phyloP scores from a whole-genome alignment of 2,888 invertebrate species.

The Chrysolina haemoptera region DNA sequence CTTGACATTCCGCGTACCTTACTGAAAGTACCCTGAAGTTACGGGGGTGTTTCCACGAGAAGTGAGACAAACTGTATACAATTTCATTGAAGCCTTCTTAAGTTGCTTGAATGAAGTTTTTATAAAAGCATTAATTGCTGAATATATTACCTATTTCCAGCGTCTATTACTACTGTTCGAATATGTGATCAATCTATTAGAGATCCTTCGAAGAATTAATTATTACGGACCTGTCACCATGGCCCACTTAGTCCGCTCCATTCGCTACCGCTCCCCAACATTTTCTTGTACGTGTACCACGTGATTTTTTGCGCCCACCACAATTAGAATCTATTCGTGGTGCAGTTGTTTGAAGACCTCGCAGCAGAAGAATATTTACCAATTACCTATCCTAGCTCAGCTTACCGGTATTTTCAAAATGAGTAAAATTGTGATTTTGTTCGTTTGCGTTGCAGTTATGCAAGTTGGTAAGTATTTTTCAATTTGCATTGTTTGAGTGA shows the following conservation, averaged over 20 bases:
- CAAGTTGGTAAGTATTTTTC: conserved; percentile 37
- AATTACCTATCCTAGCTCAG: neutral
- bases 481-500: neutral
- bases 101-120: too few species aligned
- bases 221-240: conserved; percentile 10
- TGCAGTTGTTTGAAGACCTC: neutral
- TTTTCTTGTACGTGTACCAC: conserved; percentile 15
- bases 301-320: conserved; percentile 28
- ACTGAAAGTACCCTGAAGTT: too few species aligned
- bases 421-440: conserved; percentile 43
- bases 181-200: too few species aligned
- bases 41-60: too few species aligned
- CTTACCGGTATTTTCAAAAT: conserved; percentile 30
- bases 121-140: too few species aligned
- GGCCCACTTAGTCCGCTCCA: conserved; percentile 8
- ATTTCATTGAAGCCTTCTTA: too few species aligned
- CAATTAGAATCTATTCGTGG: neutral
- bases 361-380: neutral
- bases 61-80: too few species aligned
- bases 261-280: conserved; percentile 27
- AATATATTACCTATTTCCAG: too few species aligned
- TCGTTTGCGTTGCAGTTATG: conserved; percentile 38
- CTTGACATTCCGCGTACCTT: too few species aligned
- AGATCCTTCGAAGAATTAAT: neutral
- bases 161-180: too few species aligned